Evolutionary conservation across 2,113 vertebrate species (phyloP).

Genomic region (Geococcyx californianus): DNA sequence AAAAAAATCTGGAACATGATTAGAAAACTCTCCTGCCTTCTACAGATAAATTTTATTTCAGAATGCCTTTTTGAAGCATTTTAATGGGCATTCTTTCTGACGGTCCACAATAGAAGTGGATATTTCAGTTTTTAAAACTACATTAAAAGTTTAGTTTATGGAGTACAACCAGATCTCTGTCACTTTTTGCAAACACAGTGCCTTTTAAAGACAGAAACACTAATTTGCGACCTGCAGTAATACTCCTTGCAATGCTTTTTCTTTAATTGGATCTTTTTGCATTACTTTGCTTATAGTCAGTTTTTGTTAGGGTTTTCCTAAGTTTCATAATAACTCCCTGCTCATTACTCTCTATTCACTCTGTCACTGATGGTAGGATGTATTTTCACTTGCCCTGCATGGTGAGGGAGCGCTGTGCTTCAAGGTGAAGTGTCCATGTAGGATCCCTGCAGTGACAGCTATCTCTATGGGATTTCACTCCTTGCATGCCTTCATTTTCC

Average conservation of each 20-base stretch:
- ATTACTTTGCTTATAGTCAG: not conserved
- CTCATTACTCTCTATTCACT: not conserved
- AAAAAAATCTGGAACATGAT: slow-evolving; percentile 25
- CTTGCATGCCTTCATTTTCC: not conserved
- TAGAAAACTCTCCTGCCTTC: slow-evolving; percentile 33
- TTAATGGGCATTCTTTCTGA: slow-evolving; percentile 12
- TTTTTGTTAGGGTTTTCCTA: not conserved
- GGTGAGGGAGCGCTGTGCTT: not conserved
- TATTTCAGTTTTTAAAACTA: slow-evolving; percentile 36
- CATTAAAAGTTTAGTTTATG: slow-evolving; percentile 4
- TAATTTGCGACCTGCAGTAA: not conserved
- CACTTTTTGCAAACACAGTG: not conserved
- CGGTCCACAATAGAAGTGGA: not conserved
- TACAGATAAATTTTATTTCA: slow-evolving; percentile 23
- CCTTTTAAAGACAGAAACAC: not conserved
- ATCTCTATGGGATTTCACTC: not conserved
- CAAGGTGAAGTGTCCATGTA: not conserved
- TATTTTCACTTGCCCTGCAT: not conserved
- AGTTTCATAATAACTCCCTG: not conserved
- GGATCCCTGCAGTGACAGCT: not conserved
- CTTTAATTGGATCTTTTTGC: not conserved
- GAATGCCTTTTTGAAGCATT: slow-evolving; percentile 34
- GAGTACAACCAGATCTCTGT: not conserved
- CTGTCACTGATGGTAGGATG: not conserved
- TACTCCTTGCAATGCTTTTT: not conserved